These are phyloP conservation scores for Phragmatobia fuliginosa DNA, from an alignment of 2,888 invertebrate genomes.

Conservation along the genomic window DNA sequence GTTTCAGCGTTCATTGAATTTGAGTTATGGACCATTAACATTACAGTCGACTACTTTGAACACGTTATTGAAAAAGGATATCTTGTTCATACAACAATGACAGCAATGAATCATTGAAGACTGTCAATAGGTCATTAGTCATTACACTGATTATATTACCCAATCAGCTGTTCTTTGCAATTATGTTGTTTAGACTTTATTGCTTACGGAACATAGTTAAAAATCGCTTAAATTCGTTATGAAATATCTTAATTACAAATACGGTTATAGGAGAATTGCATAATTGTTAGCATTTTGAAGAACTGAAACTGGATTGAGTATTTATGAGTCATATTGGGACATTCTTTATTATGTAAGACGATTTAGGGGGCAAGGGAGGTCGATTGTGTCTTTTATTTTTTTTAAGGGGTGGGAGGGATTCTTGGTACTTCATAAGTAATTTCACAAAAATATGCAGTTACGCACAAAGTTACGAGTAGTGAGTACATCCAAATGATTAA, in stretches of 20 bases:
- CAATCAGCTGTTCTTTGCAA: background rate
- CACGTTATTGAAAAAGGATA: background rate
- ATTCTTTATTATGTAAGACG: too few relatives aligned
- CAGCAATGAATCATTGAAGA: background rate
- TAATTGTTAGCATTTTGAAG: background rate
- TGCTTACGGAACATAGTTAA: background rate
- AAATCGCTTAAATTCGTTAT: background rate
- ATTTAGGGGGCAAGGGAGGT: too few relatives aligned
- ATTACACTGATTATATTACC: background rate
- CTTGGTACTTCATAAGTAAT: too few relatives aligned
- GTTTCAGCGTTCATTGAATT: background rate
- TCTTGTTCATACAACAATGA: background rate
- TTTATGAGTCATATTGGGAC: background rate
- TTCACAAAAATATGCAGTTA: too few relatives aligned
- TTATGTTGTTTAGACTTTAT: background rate
- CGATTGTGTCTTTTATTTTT: too few relatives aligned
- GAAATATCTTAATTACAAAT: background rate
- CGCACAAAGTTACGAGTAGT: too few relatives aligned
- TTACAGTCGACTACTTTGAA: background rate
- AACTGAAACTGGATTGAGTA: background rate
- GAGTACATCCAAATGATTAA: too few relatives aligned
- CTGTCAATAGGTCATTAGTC: background rate
- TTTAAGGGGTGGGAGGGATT: too few relatives aligned
- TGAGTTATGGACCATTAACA: background rate
- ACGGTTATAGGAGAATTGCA: background rate